Evolutionary conservation across 2,888 invertebrate species (phyloP).

Genomic region (Papilio gigon): DNA sequence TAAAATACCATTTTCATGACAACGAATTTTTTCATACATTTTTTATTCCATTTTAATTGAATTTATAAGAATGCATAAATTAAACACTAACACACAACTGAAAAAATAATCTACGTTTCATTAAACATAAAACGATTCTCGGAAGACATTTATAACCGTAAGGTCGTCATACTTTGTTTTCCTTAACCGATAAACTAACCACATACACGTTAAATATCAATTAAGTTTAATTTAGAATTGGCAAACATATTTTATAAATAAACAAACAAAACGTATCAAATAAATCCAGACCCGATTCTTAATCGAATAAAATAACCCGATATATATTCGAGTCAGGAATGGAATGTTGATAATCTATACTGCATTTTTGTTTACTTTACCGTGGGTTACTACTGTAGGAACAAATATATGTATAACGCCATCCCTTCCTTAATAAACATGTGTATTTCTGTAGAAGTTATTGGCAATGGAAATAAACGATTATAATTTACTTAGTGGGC

Average conservation of each 20-base stretch:
- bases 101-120: neutral
- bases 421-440: neutral
- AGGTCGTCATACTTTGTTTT: slow-evolving; percentile 6
- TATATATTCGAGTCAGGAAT: neutral
- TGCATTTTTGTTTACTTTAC: neutral
- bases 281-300: slow-evolving; percentile 7
- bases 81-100: neutral
- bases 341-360: neutral
- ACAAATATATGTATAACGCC: neutral
- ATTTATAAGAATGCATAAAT: neutral
- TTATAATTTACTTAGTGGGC: neutral
- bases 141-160: neutral
- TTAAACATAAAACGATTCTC: slow-evolving; percentile 10
- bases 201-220: slow-evolving; percentile 14
- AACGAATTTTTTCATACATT: neutral
- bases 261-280: neutral
- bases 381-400: neutral
- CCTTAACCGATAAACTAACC: slow-evolving; percentile 19
- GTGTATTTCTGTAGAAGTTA: neutral
- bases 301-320: neutral
- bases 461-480: neutral
- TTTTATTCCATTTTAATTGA: neutral
- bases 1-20: too few relatives aligned
- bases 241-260: slow-evolving; percentile 9
- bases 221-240: slow-evolving; percentile 12